These are phyloP conservation scores for Augochlora pura DNA, from an alignment of 1,140 invertebrate species.

Conservation along the genomic window DNA sequence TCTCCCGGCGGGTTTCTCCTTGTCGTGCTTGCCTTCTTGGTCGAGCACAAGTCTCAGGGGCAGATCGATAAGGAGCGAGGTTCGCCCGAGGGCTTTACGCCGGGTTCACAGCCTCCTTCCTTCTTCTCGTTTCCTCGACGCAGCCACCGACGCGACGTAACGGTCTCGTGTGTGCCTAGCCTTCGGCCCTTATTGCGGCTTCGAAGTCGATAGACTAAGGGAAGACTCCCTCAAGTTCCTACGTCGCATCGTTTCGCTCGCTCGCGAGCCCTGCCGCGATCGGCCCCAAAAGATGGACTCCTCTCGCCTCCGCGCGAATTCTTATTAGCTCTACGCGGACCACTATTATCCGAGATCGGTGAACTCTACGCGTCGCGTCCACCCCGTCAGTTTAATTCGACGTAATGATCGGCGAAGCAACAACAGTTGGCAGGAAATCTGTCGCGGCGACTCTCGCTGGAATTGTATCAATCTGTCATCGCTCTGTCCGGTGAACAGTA, in stretches of 20 bases:
- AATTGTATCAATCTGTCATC: slow-evolving; percentile 81
- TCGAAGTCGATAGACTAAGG: slow-evolving; percentile 43
- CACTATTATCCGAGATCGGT: too few relatives aligned
- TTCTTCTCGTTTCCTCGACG: slow-evolving; percentile 62
- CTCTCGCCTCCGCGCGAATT: too few relatives aligned
- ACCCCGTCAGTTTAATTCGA: slow-evolving; percentile 61
- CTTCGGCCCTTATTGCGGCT: slow-evolving; percentile 56
- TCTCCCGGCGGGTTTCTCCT: slow-evolving; percentile 10
- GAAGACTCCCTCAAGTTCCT: slow-evolving; percentile 45
- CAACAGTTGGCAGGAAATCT: slow-evolving; percentile 80
- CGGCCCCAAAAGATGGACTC: too few relatives aligned
- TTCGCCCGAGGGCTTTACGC: slow-evolving; percentile 75
- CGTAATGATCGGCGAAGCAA: slow-evolving; percentile 66
- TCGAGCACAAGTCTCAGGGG: slow-evolving; percentile 69
- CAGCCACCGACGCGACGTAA: slow-evolving; percentile 59
- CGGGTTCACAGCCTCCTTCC: slow-evolving; percentile 71
- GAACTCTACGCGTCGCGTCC: slow-evolving; percentile 25
- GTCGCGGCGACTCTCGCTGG: slow-evolving; percentile 73
- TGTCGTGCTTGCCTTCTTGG: slow-evolving; percentile 50
- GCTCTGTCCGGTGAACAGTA: slow-evolving; percentile 46
- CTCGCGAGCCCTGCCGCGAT: background rate
- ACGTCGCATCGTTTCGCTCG: slow-evolving; percentile 45
- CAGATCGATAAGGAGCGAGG: slow-evolving; percentile 79
- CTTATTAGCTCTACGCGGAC: too few relatives aligned
- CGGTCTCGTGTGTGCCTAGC: slow-evolving; percentile 58